Base-by-base conservation (phyloP, 2,888 invertebrate genomes). In the Gymnoscelis rufifasciata region DNA sequence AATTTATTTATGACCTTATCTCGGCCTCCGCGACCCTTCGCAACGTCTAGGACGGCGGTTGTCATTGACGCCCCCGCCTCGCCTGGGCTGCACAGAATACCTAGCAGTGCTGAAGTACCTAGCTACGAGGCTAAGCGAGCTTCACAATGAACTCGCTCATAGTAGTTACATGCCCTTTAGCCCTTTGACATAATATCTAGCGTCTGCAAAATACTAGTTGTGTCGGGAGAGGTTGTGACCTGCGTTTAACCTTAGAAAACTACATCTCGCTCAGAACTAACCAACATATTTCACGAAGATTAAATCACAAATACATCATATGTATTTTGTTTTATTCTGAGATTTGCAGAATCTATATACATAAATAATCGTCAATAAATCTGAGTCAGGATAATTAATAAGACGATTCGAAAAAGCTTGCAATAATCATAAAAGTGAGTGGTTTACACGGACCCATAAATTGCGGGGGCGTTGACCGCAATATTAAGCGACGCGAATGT, bases 401-500 rank as follows among this genome's bases (percentile, higher is more conserved):
- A 43, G 33, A 36, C 15, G 28, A 37, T 4, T 4, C 36, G 30
- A 46, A 19, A 45, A 44, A 38, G 35, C 33, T 33, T 47, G 50
- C 42, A 43, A 43, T 41, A 43, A 51, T 43, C 43, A 31, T 51
- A 57, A 55, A 54, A 56, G 43, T 54, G 52, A 54, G 51, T 52
- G 52, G 51, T 51, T 56, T 37, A 63, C 64, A 54, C 71, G 68
- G 74, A 70, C 71, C 70, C 77, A 66, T 73, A 46, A 77, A 66
- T 73, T 71, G 73, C 65, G 76, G 76, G 86, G 82, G 78, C 87
- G 78, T 78, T 78, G 87, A 84, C 87, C 87, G 83, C 75, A 82
- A 80, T 82, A 83, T 83, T 83, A 80, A 86, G 73, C 78, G 75
- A 79, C 84, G 87, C 86, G 83, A 87, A 86, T 86, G 84, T 88